Evolutionary conservation across 2,113 vertebrate genomes (phyloP), one percentile per base, ranked within the genome.

Genomic region (Pterocles burchelli): DNA sequence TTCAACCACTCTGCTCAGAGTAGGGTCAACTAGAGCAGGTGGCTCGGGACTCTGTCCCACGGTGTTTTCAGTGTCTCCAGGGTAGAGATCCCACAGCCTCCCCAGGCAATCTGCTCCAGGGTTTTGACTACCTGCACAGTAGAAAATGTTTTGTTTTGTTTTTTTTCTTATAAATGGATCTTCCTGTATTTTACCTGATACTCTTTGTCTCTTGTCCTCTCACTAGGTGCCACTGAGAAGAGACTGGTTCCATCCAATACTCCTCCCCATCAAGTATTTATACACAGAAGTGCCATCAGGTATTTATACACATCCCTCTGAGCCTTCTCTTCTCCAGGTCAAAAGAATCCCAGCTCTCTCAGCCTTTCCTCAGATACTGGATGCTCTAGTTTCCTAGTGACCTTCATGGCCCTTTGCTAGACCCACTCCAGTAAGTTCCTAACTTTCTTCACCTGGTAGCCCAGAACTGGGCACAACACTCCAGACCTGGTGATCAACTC

Each of bases 121-220:
- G 33, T 68, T 52, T 59, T 59, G 25, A 61, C 36, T 25, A 33
- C 36, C 31, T 41, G 29, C 46, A 41, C 15, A 46, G 31, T 0
- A 26, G 24, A 77, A 77, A 62, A 25, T 6, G 4, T 4, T 34
- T 38, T 46, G 66, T 16, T 19, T 46, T 5, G 3, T 4, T 31
- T 38, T 52, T 57, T 16, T 17, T 48, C 21, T 57, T 41, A 41
- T 10, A 67, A 51, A 45, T 13, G 1, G 34, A 79, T 46, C 5
- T 1, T 26, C 7, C 4, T 5, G 1, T 18, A 57, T 71, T 85
- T 34, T 46, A 49, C 2, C 17, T n/a, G 1, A 0, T 38, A 21
- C 21, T 8, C 43, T 58, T 41, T n/a, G 49, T 7, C 49, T 70
- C 34, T 25, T 51, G 8, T 29, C 31, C n/a, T 57, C 34, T 79